These are phyloP conservation scores for Drosophila repleta DNA, from an alignment of 1,140 invertebrate genomes.

Conservation along the genomic window DNA sequence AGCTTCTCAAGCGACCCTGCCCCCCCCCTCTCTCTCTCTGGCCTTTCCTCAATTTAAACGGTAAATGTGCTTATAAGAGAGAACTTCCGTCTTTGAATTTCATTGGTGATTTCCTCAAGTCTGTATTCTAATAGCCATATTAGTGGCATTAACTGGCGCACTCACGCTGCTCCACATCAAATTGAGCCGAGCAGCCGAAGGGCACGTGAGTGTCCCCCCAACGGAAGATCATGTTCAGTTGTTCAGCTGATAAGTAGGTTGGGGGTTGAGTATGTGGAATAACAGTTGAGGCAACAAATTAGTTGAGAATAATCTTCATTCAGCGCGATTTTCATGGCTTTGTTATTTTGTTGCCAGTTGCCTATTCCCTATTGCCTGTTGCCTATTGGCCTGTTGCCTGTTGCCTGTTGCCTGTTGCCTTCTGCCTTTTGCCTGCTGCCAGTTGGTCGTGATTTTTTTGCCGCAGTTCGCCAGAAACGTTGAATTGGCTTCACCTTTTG, in stretches of 20 bases:
- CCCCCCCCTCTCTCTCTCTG: not conserved
- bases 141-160: slow-evolving; percentile 33
- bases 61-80: slow-evolving; percentile 57
- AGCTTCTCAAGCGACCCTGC: slow-evolving; percentile 18
- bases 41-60: slow-evolving; percentile 30
- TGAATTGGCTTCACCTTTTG: slow-evolving; percentile 82
- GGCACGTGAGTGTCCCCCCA: not conserved
- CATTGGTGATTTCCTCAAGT: slow-evolving; percentile 24
- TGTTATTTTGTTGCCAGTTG: slow-evolving; percentile 1
- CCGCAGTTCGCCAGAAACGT: slow-evolving; percentile 73
- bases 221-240: slow-evolving; percentile 3
- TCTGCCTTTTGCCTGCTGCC: slow-evolving; percentile 14
- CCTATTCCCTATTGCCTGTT: slow-evolving; percentile 20
- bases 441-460: slow-evolving; percentile 73
- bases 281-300: slow-evolving; percentile 61
- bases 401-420: slow-evolving; percentile 21
- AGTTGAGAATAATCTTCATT: slow-evolving; percentile 62
- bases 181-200: slow-evolving; percentile 19
- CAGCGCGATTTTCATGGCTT: slow-evolving; percentile 54
- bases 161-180: slow-evolving; percentile 33
- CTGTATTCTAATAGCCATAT: slow-evolving; percentile 63
- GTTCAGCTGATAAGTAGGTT: slow-evolving; percentile 7
- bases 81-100: slow-evolving; percentile 71
- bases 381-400: slow-evolving; percentile 15
- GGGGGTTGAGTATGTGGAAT: slow-evolving; percentile 18